Base-by-base conservation (phyloP, 2,888 invertebrate genomes). In the Trissonchulus sp. region DNA sequence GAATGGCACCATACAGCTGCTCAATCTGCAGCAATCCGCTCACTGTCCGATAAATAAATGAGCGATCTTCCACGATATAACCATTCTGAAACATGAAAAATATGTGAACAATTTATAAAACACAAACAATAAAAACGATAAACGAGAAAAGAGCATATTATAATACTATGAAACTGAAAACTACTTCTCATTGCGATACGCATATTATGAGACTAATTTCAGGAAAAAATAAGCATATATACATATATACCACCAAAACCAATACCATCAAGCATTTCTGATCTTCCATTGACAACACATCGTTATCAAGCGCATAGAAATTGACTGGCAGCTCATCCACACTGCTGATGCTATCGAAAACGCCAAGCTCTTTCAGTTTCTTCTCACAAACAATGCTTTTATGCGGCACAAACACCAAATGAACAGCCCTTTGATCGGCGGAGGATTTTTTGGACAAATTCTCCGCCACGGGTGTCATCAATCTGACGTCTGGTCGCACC, bases 211-310 rank as follows among this genome's bases (percentile, higher is more conserved):
- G n/a, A n/a, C n/a, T n/a, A n/a, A n/a, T n/a, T n/a, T n/a, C n/a
- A n/a, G n/a, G n/a, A n/a, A n/a, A n/a, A n/a, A n/a, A n/a, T n/a
- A n/a, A n/a, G n/a, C n/a, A n/a, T n/a, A n/a, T n/a, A n/a, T n/a
- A n/a, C n/a, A 65, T 23, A 48, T 8, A 48, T 8, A 48, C 8
- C 48, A 48, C 48, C 23, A 15, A 48, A 48, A 48, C 48, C 23
- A 8, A 23, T 23, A 48, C 48, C 48, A 48, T 23, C 8, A 48
- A 48, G 48, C 8, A 8, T 8, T 23, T 23, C 8, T 23, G 8
- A 31, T 72, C 34, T 34, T 76, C 75, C 75, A 76, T 36, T 28
- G 63, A 65, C 35, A 69, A 18, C 68, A 77, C 60, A 36, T 77
- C 77, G 8, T 3, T 18, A 1, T 75, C 75, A 35, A 35, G 35